Evolutionary conservation across 2,888 invertebrate genomes (phyloP).

Genomic region (Druceiella hillmani): DNA sequence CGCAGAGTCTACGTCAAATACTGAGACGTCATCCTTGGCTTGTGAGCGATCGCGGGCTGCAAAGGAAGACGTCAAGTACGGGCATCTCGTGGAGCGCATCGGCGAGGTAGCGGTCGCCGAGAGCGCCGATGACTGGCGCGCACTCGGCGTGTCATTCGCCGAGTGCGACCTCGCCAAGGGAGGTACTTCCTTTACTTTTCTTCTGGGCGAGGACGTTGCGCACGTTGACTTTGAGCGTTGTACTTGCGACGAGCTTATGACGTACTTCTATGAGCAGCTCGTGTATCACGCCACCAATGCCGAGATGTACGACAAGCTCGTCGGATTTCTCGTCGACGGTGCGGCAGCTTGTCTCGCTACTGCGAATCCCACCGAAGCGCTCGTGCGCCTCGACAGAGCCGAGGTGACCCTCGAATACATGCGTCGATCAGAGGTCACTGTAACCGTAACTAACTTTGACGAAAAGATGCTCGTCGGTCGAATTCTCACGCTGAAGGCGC

Average conservation of each 20-base stretch:
- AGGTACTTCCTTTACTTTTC: slow-evolving; percentile 29
- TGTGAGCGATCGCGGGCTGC: too few relatives aligned
- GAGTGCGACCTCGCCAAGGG: slow-evolving; percentile 29
- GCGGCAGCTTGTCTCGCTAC: neutral
- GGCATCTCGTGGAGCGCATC: slow-evolving; percentile 33
- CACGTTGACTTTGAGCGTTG: slow-evolving; percentile 36
- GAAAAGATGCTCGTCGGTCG: slow-evolving; percentile 34
- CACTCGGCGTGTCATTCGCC: slow-evolving; percentile 36
- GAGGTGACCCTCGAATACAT: slow-evolving; percentile 32
- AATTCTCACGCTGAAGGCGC: slow-evolving; percentile 37
- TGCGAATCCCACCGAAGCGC: slow-evolving; percentile 29
- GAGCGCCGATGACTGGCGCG: slow-evolving; percentile 34
- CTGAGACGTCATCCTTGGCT: too few relatives aligned
- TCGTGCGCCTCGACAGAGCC: slow-evolving; percentile 34
- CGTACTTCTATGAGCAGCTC: slow-evolving; percentile 38
- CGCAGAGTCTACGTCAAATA: too few relatives aligned
- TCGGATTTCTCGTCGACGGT: slow-evolving; percentile 35
- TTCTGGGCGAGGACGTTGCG: slow-evolving; percentile 37
- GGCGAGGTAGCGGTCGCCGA: slow-evolving; percentile 36
- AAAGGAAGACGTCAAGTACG: too few relatives aligned
- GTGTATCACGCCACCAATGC: slow-evolving; percentile 40
- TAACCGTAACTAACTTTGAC: slow-evolving; percentile 24
- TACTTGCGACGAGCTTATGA: slow-evolving; percentile 38
- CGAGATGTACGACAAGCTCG: slow-evolving; percentile 35
- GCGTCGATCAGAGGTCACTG: too few relatives aligned